Percentiles rank a stretch among this genome's conserved stretches.
phyloP scores from a whole-genome alignment of 64 coral and sea anemone species.

The Orbicella faveolata region DNA sequence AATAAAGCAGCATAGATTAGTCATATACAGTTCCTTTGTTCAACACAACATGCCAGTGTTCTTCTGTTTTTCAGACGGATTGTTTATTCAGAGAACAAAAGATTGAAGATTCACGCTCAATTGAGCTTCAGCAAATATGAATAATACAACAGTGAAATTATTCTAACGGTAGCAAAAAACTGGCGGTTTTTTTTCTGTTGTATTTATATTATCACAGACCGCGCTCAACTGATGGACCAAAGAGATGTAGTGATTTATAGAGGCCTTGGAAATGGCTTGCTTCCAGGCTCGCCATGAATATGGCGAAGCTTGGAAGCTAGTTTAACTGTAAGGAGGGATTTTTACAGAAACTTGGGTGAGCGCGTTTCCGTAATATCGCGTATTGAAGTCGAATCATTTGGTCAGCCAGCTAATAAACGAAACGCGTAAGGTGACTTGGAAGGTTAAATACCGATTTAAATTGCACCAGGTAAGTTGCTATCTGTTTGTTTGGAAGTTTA shows the following conservation, averaged over 20 bases:
- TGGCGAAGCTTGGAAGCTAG: not conserved
- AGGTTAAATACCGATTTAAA: not conserved
- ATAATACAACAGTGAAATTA: slow-evolving; percentile 8
- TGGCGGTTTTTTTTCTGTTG: slow-evolving; percentile 4
- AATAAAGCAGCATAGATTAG: not conserved
- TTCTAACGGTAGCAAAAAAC: slow-evolving; percentile 12
- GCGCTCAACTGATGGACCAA: not conserved
- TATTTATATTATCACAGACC: not conserved
- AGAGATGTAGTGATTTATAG: not conserved
- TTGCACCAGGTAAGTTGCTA: not conserved
- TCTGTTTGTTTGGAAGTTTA: not conserved
- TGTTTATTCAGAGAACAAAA: not conserved
- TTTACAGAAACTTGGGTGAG: not conserved
- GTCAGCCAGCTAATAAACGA: too few species aligned
- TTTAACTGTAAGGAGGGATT: not conserved
- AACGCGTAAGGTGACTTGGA: too few species aligned
- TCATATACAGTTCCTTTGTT: not conserved
- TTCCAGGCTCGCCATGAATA: slow-evolving; percentile 1
- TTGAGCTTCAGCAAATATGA: slow-evolving; percentile 16
- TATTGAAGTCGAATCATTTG: not conserved
- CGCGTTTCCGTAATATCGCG: not conserved
- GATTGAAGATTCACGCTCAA: slow-evolving; percentile 20
- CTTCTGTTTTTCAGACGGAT: not conserved
- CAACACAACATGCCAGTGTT: not conserved
- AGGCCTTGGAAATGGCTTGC: slow-evolving; percentile 22